Evolutionary conservation across 1,140 invertebrate species (phyloP).

Genomic region (Lamellibrachia luymesi): DNA sequence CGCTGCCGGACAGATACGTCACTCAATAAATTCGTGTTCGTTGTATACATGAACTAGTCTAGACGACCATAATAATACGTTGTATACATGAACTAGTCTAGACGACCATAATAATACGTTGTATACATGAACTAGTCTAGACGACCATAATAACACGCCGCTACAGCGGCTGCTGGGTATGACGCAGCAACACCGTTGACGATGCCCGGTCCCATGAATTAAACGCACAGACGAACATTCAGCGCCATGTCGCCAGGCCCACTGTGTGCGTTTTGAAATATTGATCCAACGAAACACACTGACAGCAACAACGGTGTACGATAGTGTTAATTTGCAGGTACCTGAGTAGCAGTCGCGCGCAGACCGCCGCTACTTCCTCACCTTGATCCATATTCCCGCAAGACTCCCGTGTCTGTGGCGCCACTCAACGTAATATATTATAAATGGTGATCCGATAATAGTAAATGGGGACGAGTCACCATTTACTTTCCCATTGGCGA

Average conservation of each 20-base stretch:
- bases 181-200: neutral
- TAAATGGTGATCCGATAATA: too few relatives aligned
- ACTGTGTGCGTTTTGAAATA: neutral
- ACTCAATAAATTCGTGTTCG: neutral
- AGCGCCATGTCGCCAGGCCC: neutral
- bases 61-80: neutral
- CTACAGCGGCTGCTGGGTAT: neutral
- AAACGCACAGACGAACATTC: neutral
- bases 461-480: too few relatives aligned
- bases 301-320: neutral
- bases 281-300: neutral
- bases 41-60: neutral
- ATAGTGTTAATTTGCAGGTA: neutral
- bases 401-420: too few relatives aligned
- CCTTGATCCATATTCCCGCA: too few relatives aligned
- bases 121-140: neutral
- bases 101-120: neutral
- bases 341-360: neutral
- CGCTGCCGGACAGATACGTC: neutral
- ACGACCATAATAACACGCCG: neutral
- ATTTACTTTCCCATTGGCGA: too few relatives aligned
- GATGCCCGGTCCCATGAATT: neutral
- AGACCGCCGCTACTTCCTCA: neutral
- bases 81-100: neutral
- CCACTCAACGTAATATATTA: too few relatives aligned